Evolutionary conservation across 2,888 invertebrate genomes (phyloP).

Genomic region (Luffia ferchaultella): DNA sequence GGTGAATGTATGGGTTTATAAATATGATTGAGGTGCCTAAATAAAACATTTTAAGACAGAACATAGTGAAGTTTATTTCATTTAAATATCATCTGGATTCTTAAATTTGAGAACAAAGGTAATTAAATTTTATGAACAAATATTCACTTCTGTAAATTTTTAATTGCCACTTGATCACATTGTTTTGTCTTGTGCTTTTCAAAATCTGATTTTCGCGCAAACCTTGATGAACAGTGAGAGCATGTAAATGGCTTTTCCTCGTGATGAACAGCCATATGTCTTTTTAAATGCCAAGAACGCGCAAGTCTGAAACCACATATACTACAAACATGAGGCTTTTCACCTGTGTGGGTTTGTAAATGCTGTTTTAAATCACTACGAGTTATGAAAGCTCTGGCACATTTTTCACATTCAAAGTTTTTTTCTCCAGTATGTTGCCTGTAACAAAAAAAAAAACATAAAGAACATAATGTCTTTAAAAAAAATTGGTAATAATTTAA

Average conservation of each 20-base stretch:
- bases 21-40: no score
- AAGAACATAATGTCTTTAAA: no score
- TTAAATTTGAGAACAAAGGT: no score
- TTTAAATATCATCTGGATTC: no score
- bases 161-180: no score
- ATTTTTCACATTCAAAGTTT: constrained; percentile 47
- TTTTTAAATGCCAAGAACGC: constrained; percentile 45
- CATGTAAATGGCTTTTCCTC: constrained; percentile 24
- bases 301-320: constrained; percentile 44
- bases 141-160: no score
- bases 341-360: constrained; percentile 40
- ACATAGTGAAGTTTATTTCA: no score
- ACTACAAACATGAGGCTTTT: constrained; percentile 41
- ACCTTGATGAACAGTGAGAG: constrained; percentile 26
- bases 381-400: constrained; percentile 47
- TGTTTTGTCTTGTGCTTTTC: constrained; percentile 31
- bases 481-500: no score
- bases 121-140: no score
- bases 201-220: constrained; percentile 27
- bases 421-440: constrained; percentile 58
- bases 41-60: no score
- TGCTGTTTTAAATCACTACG: constrained; percentile 55
- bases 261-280: constrained; percentile 33
- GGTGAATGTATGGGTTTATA: no score
- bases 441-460: no score